These are phyloP conservation scores for Penaeus japonicus DNA, from an alignment of 1,140 invertebrate genomes.

Conservation along the genomic window DNA sequence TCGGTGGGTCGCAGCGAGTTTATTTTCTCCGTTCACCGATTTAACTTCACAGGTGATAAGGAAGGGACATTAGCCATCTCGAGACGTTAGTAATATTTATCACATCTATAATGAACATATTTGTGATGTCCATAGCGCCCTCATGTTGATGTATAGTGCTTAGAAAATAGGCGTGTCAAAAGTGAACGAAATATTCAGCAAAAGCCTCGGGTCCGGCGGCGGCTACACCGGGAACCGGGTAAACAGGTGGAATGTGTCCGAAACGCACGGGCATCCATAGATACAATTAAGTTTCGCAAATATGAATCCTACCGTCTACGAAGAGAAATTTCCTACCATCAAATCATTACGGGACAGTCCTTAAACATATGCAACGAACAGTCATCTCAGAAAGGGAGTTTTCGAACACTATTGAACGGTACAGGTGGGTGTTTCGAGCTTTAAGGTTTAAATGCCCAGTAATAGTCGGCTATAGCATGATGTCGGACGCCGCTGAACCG, in stretches of 20 bases:
- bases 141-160: too few relatives aligned
- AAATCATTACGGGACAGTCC: background rate
- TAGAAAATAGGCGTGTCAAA: background rate
- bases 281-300: background rate
- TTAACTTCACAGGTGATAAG: background rate
- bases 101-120: background rate
- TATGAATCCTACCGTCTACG: background rate
- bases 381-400: too few relatives aligned
- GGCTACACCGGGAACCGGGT: constrained; percentile 11
- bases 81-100: background rate
- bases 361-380: background rate
- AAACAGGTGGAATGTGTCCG: constrained; percentile 44
- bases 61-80: background rate
- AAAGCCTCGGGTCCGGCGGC: background rate
- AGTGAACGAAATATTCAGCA: background rate
- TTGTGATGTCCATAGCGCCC: too few relatives aligned
- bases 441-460: constrained; percentile 21
- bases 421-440: background rate
- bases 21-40: background rate
- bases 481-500: constrained; percentile 27
- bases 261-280: background rate
- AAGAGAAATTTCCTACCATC: background rate
- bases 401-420: background rate
- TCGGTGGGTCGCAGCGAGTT: background rate
- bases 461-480: background rate